These are phyloP conservation scores for Aegotheles bennettii DNA, from an alignment of 2,113 vertebrate species.

Conservation along the genomic window DNA sequence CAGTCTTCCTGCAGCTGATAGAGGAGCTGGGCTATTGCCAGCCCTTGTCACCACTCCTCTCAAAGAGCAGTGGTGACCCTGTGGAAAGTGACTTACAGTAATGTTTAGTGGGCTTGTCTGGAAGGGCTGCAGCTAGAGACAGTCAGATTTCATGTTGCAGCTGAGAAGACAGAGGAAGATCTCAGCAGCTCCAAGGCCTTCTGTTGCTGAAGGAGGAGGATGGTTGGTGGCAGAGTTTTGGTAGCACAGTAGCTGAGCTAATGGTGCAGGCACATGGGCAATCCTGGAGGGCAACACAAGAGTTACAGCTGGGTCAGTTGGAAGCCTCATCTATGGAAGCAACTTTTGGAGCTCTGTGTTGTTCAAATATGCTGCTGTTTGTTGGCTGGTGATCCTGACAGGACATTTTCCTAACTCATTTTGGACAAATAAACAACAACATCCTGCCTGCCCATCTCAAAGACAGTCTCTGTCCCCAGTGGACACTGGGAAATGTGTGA, in stretches of 20 bases:
- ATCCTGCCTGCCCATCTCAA: not conserved
- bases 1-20: not conserved
- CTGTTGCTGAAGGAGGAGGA: not conserved
- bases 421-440: not conserved
- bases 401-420: not conserved
- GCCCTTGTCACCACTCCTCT: not conserved
- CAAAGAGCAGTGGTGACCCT: not conserved
- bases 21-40: not conserved
- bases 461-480: not conserved
- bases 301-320: not conserved
- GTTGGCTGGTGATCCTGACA: not conserved
- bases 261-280: not conserved
- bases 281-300: not conserved
- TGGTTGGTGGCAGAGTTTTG: not conserved
- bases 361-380: not conserved
- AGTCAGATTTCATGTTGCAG: not conserved
- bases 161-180: not conserved
- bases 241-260: not conserved
- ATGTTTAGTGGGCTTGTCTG: not conserved
- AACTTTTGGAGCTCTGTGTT: not conserved
- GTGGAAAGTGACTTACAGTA: too few relatives aligned
- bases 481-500: not conserved
- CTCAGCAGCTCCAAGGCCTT: not conserved
- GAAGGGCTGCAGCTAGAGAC: not conserved
- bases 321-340: not conserved